These are phyloP conservation scores for Drosophila persimilis DNA, from an alignment of 1,140 invertebrate species.

Conservation along the genomic window DNA sequence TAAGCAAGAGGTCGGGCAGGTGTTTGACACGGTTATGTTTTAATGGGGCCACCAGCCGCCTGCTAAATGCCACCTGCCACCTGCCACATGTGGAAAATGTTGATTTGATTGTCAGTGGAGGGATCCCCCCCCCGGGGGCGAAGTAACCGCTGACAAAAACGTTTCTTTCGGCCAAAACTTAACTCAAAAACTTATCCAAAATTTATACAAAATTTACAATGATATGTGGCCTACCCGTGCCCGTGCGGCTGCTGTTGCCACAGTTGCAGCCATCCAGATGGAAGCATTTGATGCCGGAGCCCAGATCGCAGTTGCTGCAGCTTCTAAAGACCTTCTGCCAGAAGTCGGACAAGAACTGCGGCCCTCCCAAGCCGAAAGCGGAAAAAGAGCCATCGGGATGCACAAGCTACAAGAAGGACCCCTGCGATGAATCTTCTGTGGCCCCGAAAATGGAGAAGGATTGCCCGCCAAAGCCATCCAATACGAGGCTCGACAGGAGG, in stretches of 20 bases:
- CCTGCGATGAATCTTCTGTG: not conserved
- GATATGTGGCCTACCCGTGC: not conserved
- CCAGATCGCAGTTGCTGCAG: not conserved
- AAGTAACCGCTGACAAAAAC: not conserved
- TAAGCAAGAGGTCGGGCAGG: slow-evolving; percentile 26
- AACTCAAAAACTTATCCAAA: not conserved
- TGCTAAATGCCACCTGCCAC: too few relatives aligned
- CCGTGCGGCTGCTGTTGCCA: not conserved
- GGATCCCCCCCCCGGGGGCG: not conserved
- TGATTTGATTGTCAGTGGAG: slow-evolving; percentile 44
- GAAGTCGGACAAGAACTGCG: not conserved
- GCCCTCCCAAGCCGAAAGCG: not conserved
- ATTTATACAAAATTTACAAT: not conserved
- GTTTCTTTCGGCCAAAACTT: not conserved
- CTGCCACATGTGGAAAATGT: slow-evolving; percentile 16
- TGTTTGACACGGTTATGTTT: slow-evolving; percentile 65
- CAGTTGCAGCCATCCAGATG: slow-evolving; percentile 5
- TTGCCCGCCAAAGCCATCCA: not conserved
- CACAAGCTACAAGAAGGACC: slow-evolving; percentile 12
- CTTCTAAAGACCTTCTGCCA: not conserved
- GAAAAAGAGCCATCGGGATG: not conserved
- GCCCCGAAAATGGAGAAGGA: not conserved
- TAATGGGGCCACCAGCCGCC: slow-evolving; percentile 46
- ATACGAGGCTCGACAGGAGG: too few relatives aligned
- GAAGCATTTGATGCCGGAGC: not conserved